A percentile compares a stretch with the other conserved stretches of the same genome.
phyloP scores from a whole-genome alignment of 2,888 invertebrate species.

The Troides helena region DNA sequence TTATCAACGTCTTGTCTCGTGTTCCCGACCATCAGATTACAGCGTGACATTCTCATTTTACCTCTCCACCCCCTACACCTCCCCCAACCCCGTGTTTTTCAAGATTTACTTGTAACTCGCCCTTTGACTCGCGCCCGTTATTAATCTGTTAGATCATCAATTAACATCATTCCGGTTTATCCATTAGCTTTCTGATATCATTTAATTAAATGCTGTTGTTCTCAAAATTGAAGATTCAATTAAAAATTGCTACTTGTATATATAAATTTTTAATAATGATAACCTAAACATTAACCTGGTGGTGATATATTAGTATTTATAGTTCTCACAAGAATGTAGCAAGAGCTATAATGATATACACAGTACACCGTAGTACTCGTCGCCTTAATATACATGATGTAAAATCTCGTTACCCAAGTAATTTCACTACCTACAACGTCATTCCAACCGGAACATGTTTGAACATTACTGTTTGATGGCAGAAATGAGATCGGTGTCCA shows the following conservation, averaged over 20 bases:
- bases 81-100: constrained; percentile 30
- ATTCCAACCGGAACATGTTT: no score
- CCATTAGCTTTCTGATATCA: constrained; percentile 42
- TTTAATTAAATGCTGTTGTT: constrained; percentile 21
- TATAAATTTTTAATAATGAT: no score
- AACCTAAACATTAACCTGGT: background rate
- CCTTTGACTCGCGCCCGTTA: constrained; percentile 64
- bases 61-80: constrained; percentile 40
- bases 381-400: no score
- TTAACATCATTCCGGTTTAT: constrained; percentile 60
- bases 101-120: constrained; percentile 72
- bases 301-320: background rate
- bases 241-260: background rate
- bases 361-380: no score
- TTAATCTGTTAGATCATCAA: constrained; percentile 70
- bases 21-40: constrained; percentile 70
- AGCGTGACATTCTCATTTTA: constrained; percentile 72
- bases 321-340: no score
- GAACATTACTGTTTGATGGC: no score
- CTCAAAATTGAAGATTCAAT: background rate
- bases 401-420: no score
- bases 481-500: no score
- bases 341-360: no score
- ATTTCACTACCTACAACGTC: no score
- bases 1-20: constrained; percentile 68